Base-by-base conservation (phyloP, 2,888 invertebrate genomes). In the Macrophya alboannulata region DNA sequence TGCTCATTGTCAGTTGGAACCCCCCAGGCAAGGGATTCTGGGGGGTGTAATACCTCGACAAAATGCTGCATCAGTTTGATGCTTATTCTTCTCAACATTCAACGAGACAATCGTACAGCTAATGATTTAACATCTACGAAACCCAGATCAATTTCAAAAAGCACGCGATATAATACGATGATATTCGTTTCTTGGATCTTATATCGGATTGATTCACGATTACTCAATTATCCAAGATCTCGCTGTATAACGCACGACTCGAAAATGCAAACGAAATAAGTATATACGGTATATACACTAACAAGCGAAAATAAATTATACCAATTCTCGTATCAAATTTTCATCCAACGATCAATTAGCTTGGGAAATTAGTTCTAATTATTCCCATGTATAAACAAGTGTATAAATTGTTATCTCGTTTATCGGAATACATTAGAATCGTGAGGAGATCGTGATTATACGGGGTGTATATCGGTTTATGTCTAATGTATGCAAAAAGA, bases 171-270 rank as follows among this genome's bases (percentile, higher is more conserved):
- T 10, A n/a, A n/a, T n/a, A n/a, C n/a, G n/a, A n/a, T n/a, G n/a
- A n/a, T n/a, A n/a, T 10, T 48, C 10, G 1, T 55, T 68, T 68
- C 68, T 68, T 12, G 4, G 25, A 68, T 68, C 68, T 17, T 68
- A 68, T 37, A 68, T 37, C 37, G 37, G 37, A 68, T 15, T 37
- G 68, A 68, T 68, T 68, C 17, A 68, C 68, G 31, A 68, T 68
- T 68, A 37, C 31, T 37, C 5, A 1, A 37, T 37, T 68, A 25
- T 37, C 31, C 31, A 4, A 68, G 1, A 68, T 6, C 31, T 68
- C 17, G 37, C 68, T 6, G n/a, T n/a, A n/a, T n/a, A n/a, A 17
- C 68, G 5, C 37, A 37, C 17, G 37, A 68, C 17, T 31, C 37
- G 0, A 2, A 68, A 37, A 68, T 68, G 68, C 37, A 37, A 68